A percentile compares a stretch with the other conserved stretches of the same genome.
These are phyloP conservation scores for Orcinus orca DNA, from an alignment of 2,113 vertebrate species.

Conservation along the genomic window DNA sequence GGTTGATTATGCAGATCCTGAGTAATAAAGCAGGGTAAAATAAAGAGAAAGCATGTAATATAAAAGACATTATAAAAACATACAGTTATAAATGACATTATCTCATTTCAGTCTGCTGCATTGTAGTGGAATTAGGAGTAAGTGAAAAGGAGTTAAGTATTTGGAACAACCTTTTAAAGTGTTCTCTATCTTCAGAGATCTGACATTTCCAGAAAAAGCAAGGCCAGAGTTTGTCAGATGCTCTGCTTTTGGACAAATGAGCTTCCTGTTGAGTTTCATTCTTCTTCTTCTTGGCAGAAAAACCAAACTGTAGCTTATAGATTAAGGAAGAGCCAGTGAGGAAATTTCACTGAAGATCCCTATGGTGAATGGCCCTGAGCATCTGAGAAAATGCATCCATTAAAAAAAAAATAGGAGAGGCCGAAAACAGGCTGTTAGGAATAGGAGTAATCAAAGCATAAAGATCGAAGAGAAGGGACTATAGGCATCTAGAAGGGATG, in stretches of 20 bases:
- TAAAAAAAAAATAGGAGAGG: not conserved
- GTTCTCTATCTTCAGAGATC: constrained; percentile 30
- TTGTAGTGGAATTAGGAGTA: not conserved
- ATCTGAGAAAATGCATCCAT: not conserved
- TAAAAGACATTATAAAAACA: not conserved
- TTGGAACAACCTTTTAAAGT: not conserved
- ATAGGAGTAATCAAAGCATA: not conserved
- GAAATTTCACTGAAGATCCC: not conserved
- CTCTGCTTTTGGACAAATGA: constrained; percentile 28
- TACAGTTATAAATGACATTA: not conserved
- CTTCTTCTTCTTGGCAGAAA: constrained; percentile 32
- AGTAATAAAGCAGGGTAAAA: not conserved
- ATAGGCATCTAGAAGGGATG: not conserved
- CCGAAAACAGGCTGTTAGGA: not conserved
- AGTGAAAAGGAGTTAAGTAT: not conserved
- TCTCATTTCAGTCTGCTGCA: not conserved
- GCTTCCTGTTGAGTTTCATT: constrained; percentile 26
- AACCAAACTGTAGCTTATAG: constrained; percentile 6
- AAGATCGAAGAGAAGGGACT: not conserved
- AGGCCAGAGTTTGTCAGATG: not conserved
- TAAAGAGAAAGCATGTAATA: not conserved
- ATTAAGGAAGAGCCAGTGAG: not conserved
- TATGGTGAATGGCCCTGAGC: not conserved
- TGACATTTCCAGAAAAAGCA: constrained; percentile 22
- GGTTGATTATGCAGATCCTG: not conserved